A percentile compares a stretch with the other conserved stretches of the same genome.
These are phyloP conservation scores for Halictus ligatus DNA, from an alignment of 2,888 invertebrate species.

Conservation along the genomic window DNA sequence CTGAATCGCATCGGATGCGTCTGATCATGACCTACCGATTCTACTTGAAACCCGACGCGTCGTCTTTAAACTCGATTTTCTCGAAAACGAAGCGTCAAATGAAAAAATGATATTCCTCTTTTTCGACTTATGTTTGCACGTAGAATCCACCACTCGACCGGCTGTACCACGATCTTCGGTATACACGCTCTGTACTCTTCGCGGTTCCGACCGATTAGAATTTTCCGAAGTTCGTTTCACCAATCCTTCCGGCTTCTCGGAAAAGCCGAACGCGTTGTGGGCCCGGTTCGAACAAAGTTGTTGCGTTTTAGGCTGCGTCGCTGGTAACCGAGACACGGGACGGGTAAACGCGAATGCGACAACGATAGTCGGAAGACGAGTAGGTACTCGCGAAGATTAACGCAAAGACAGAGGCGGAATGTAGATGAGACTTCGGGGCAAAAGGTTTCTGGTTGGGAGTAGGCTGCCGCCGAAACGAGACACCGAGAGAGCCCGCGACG, in stretches of 20 bases:
- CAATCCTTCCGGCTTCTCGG: background rate
- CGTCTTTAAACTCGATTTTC: background rate
- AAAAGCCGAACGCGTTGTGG: background rate
- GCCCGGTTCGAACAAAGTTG: background rate
- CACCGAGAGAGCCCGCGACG: slow-evolving; percentile 68
- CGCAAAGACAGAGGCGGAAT: background rate
- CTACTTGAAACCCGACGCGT: background rate
- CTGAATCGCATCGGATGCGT: no score
- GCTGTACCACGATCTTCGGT: background rate
- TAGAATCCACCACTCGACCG: no score
- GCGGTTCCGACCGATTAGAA: background rate
- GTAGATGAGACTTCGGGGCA: background rate
- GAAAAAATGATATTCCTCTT: background rate
- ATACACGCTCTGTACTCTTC: background rate
- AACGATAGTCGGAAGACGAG: background rate
- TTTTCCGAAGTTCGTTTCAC: background rate
- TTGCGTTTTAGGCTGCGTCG: background rate
- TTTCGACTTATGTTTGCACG: background rate
- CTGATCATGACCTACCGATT: background rate
- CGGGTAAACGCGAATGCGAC: background rate
- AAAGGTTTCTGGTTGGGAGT: background rate
- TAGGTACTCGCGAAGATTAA: background rate
- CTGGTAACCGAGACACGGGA: background rate
- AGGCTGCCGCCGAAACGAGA: slow-evolving; percentile 51
- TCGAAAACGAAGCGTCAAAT: no score